Percentiles rank a stretch among this genome's conserved stretches.
Conservation (phyloP, 1,140 invertebrate species). For the Tetramorium alpestre region DNA sequence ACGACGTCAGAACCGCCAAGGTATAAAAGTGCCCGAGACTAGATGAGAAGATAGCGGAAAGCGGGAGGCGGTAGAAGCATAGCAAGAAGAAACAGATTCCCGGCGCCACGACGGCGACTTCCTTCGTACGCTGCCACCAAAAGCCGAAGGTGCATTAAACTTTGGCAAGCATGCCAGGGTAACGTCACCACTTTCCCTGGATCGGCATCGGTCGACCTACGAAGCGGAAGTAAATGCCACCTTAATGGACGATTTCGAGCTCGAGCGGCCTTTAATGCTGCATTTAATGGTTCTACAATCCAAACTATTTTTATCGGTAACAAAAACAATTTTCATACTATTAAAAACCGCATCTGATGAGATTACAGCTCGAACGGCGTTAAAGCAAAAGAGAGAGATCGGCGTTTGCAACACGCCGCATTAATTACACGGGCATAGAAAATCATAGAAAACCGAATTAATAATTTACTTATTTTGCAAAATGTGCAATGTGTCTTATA, state of each 20-base stretch:
- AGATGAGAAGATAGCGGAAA: slow-evolving; percentile 60
- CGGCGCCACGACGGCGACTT: slow-evolving; percentile 65
- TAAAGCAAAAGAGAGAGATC: neutral
- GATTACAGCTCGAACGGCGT: neutral
- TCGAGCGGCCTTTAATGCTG: neutral
- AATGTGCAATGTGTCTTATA: neutral
- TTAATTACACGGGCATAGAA: neutral
- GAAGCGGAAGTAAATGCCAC: slow-evolving; percentile 21
- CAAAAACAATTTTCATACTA: slow-evolving; percentile 7
- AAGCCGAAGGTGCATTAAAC: slow-evolving; percentile 74
- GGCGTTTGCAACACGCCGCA: neutral
- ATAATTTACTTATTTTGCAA: neutral
- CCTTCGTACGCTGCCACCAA: slow-evolving; percentile 58
- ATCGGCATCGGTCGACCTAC: slow-evolving; percentile 19
- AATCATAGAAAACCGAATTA: neutral
- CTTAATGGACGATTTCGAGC: slow-evolving; percentile 17
- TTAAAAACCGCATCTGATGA: neutral
- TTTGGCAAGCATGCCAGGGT: slow-evolving; percentile 67
- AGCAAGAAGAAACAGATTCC: slow-evolving; percentile 55
- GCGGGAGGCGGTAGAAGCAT: slow-evolving; percentile 18
- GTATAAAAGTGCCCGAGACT: slow-evolving; percentile 46
- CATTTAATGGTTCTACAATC: neutral
- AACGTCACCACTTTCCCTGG: slow-evolving; percentile 60
- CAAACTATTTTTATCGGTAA: slow-evolving; percentile 2
- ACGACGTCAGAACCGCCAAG: slow-evolving; percentile 27